Base-by-base conservation (phyloP, 2,888 invertebrate genomes). In the Brachyptera risi region DNA sequence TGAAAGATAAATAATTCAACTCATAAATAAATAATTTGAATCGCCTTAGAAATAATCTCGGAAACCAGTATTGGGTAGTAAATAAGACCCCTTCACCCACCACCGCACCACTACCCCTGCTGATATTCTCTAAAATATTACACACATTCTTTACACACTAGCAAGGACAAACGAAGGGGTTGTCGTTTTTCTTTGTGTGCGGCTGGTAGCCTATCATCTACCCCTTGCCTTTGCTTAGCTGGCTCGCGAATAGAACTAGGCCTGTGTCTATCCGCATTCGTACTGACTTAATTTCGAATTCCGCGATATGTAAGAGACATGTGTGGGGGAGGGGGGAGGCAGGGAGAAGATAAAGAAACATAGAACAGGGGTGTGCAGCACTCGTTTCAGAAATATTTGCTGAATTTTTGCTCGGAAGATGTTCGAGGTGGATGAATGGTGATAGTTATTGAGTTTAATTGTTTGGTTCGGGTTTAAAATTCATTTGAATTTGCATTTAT, bases 211-310 rank as follows among this genome's bases (percentile, higher is more conserved):
- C n/a, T n/a, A 31, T 7, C 31, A 24, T 47, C 19, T 21, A 23
- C 47, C 47, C 24, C 23, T 47, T 47, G 42, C 17, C 42, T 42
- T 9, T 17, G 11, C n/a, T n/a, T n/a, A n/a, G n/a, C n/a, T n/a
- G 7, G 31, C 7, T 11, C 31, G 11, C 5, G 31, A 31, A 11
- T 31, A 7, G 31, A 31, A 31, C 31, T 7, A 7, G 31, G 11
- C 5, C 23, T n/a, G 54, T 38, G 37, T 54, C 54, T 58, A 62
- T 61, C 24, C 58, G 62, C 54, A 59, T 50, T 54, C 44, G 27
- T 42, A 59, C 60, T 60, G 63, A 63, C 58, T 63, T 63, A 63
- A 63, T 63, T 63, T 61, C 63, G 51, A 60, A 63, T 63, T 63
- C 51, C 54, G 60, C 56, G 56, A 63, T 21, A 38, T 23, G 23